Percentiles rank a stretch among this genome's conserved stretches.
These are phyloP conservation scores for Amaurobius ferox DNA, from an alignment of 2,888 invertebrate genomes.

Conservation along the genomic window DNA sequence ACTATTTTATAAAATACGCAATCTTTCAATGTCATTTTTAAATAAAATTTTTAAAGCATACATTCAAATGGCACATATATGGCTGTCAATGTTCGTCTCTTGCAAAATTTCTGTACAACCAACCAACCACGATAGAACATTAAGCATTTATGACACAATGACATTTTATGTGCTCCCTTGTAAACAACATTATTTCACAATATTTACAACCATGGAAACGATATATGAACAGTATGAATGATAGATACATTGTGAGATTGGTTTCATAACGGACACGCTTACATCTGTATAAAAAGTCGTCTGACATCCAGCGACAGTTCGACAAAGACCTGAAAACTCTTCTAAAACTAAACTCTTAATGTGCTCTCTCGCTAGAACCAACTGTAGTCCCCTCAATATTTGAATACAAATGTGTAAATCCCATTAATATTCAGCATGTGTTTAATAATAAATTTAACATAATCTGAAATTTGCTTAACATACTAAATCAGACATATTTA, in stretches of 20 bases:
- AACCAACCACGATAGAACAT: not conserved
- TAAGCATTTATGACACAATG: not conserved
- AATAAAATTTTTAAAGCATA: no score
- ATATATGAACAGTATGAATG: not conserved
- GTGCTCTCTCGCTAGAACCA: not conserved
- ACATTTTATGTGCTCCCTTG: slow-evolving; percentile 6
- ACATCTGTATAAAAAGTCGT: not conserved
- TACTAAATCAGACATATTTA: no score
- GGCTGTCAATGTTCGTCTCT: no score
- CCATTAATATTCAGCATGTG: slow-evolving; percentile 1
- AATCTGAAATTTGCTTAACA: no score
- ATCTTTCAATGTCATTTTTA: no score
- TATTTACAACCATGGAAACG: not conserved
- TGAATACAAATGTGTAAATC: not conserved
- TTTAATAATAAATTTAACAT: no score
- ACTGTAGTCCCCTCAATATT: not conserved
- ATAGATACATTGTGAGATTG: not conserved
- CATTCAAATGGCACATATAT: no score
- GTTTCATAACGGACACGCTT: not conserved
- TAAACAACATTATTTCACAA: not conserved
- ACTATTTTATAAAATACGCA: no score
- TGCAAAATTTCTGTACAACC: no score
- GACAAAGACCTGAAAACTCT: not conserved
- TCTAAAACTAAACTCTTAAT: not conserved
- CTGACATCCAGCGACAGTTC: not conserved